These are phyloP conservation scores for Puntigrus tetrazona DNA, from an alignment of 2,113 vertebrate species.

Conservation along the genomic window DNA sequence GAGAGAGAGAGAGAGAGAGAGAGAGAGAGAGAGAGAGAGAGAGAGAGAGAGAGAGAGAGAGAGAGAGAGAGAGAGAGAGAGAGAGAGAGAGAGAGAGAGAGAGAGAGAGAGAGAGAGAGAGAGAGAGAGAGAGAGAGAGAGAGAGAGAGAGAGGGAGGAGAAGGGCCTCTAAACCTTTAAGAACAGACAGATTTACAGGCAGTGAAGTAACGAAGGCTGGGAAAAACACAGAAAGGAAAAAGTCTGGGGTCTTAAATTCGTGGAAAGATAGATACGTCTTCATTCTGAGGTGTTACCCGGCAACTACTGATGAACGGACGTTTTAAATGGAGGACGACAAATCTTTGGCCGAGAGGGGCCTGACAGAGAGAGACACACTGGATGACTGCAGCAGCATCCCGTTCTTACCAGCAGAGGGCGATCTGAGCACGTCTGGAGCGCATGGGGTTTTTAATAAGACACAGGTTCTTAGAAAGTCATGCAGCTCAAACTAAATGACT, in stretches of 20 bases:
- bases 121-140: neutral
- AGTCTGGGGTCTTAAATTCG: neutral
- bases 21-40: neutral
- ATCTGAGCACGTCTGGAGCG: slow-evolving; percentile 76
- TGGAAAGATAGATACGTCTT: slow-evolving; percentile 27
- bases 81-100: neutral
- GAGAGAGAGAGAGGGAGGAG: neutral
- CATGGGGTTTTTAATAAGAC: slow-evolving; percentile 66
- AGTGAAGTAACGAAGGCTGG: neutral
- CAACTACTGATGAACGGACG: slow-evolving; percentile 50
- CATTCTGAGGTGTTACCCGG: slow-evolving; percentile 47
- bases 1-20: neutral
- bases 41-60: neutral
- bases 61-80: neutral
- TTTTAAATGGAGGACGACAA: slow-evolving; percentile 43
- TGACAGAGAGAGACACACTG: slow-evolving; percentile 54
- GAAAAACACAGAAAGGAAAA: neutral
- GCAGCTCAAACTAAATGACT: neutral
- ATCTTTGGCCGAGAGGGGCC: slow-evolving; percentile 61
- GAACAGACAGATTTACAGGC: slow-evolving; percentile 21
- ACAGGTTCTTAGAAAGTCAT: slow-evolving; percentile 53
- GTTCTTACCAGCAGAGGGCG: slow-evolving; percentile 78
- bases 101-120: neutral
- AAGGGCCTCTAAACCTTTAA: slow-evolving; percentile 1
- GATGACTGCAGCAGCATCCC: slow-evolving; percentile 63